Conservation (phyloP, 2,797 vertebrate species). For the Molossus molossus region DNA sequence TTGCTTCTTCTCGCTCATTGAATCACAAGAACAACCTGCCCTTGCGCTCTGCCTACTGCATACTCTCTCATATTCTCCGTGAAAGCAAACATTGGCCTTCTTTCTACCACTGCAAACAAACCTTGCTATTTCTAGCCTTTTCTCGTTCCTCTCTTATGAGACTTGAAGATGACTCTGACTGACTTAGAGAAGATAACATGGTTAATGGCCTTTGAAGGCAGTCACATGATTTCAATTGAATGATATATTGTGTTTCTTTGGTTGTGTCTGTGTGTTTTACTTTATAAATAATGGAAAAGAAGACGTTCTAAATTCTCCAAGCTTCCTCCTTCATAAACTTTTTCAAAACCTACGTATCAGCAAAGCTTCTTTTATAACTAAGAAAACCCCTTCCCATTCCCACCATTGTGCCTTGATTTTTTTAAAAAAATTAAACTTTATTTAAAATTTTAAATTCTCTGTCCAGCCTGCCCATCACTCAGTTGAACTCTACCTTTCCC, state of each 20-base stretch:
- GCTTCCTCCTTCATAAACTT: conserved; percentile 5
- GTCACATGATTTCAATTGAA: not conserved
- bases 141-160: conserved; percentile 46
- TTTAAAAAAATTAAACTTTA: conserved; percentile 13
- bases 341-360: conserved; percentile 38
- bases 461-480: not conserved
- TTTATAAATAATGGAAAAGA: conserved; percentile 23
- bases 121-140: conserved; percentile 51
- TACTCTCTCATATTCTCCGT: conserved; percentile 2
- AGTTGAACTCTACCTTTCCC: not conserved
- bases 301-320: conserved; percentile 24
- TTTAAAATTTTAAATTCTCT: conserved; percentile 22
- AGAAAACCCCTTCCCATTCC: not conserved
- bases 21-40: not conserved
- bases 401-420: not conserved
- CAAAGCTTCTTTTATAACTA: conserved; percentile 10
- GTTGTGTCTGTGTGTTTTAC: not conserved
- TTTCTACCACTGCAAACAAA: conserved; percentile 25
- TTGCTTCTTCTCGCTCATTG: not conserved
- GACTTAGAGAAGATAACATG: not conserved
- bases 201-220: not conserved
- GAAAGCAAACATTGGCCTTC: not conserved
- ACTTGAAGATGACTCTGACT: not conserved
- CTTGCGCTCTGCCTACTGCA: not conserved
- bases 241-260: not conserved